These are phyloP conservation scores for Alouatta palliata DNA, from an alignment of 2,113 vertebrate genomes.

Conservation along the genomic window DNA sequence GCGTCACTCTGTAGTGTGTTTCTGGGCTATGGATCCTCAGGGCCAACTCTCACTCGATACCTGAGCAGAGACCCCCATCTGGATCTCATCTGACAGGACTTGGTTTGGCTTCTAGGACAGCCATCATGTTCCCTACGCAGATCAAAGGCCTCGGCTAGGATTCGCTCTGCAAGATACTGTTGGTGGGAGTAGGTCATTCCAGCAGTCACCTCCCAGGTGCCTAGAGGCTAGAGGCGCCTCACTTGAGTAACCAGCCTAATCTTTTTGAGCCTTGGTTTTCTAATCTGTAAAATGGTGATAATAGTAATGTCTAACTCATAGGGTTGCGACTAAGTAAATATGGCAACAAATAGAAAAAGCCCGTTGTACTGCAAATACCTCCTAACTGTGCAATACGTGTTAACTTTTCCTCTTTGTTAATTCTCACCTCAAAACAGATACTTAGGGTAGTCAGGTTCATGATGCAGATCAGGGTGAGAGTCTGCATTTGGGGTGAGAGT, in stretches of 20 bases:
- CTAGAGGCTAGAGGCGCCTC: neutral
- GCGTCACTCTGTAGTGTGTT: neutral
- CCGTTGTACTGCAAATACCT: neutral
- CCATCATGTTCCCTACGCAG: neutral
- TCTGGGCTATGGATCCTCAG: neutral
- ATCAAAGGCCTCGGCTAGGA: neutral
- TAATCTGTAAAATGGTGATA: slow-evolving; percentile 2
- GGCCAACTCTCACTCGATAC: neutral
- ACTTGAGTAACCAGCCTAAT: neutral
- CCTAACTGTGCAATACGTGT: neutral
- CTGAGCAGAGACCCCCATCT: neutral
- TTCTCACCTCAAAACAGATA: neutral
- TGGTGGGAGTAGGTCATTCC: neutral
- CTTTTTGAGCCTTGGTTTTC: neutral
- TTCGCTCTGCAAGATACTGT: neutral
- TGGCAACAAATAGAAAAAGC: neutral
- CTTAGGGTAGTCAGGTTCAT: neutral
- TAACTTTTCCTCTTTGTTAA: neutral
- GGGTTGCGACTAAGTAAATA: neutral
- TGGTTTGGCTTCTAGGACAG: slow-evolving; percentile 14
- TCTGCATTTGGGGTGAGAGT: neutral
- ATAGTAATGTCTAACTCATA: neutral
- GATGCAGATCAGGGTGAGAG: neutral
- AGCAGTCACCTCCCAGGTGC: neutral
- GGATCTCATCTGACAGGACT: neutral